Conservation (phyloP, 1,140 invertebrate genomes). For the Sesamia nonagrioides region DNA sequence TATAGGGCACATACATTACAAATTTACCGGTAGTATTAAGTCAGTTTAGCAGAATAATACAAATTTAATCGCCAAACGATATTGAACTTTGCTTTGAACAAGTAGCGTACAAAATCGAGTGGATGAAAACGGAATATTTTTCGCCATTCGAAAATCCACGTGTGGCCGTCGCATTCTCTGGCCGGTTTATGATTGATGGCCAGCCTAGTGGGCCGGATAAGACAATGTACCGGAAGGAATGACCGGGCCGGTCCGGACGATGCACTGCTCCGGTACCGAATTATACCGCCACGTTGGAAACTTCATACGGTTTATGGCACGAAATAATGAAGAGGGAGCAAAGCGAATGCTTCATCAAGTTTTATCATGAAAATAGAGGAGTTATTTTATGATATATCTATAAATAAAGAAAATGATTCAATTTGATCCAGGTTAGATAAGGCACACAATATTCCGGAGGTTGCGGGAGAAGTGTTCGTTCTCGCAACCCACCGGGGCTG, state of each 20-base stretch:
- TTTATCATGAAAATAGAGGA: neutral
- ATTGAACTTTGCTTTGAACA: neutral
- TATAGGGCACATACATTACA: constrained; percentile 38
- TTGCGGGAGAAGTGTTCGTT: too few species aligned
- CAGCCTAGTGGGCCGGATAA: constrained; percentile 66
- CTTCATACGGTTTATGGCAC: constrained; percentile 39
- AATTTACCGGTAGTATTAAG: constrained; percentile 49
- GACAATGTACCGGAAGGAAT: constrained; percentile 74
- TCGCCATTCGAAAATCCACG: constrained; percentile 46
- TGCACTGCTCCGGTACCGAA: constrained; percentile 36
- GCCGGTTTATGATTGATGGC: constrained; percentile 68
- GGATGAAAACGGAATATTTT: neutral
- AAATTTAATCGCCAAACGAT: neutral
- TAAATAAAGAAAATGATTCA: too few species aligned
- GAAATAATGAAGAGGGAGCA: constrained; percentile 39
- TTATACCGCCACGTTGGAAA: constrained; percentile 40
- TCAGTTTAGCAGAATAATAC: constrained; percentile 43
- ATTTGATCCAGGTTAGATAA: too few species aligned
- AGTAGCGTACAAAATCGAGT: neutral
- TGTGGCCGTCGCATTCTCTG: constrained; percentile 49
- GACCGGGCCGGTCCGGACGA: constrained; percentile 54
- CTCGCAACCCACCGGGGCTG: too few species aligned
- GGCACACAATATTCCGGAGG: too few species aligned
- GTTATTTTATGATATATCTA: neutral
- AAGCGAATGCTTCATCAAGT: constrained; percentile 4